Evolutionary conservation across 53 echinoderm and acorn worm genomes (phyloP), one percentile per base, ranked within the genome.

Genomic region (Luidia sarsii): DNA sequence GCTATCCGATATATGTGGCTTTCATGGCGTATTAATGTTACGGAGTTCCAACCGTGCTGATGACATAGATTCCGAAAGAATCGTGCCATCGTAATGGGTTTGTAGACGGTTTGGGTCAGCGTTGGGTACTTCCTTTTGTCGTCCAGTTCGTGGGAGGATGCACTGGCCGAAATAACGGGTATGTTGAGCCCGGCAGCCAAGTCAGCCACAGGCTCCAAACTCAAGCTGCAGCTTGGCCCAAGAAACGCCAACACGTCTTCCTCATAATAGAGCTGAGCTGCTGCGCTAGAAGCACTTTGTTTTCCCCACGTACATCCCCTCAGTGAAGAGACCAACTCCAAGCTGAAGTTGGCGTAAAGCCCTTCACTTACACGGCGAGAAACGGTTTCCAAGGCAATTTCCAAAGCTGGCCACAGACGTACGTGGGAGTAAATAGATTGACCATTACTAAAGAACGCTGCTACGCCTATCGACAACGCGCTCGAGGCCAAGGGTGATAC

Each of bases 341-440:
- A 39, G n/a, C 82, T 75, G 56, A 92, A 92, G 33, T 92, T 89
- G 37, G 49, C 27, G 48, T 92, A 92, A 3, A 71, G 25, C 31
- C 89, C 79, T 38, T 57, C 69, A 3, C 64, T 33, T 24, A 92
- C 89, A 5, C 82, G 74, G 1, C 63, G 49, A 19, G 75, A 21
- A 36, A 92, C 82, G 23, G 75, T 89, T 28, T 89, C 86, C 2
- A 61, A 35, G 9, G 92, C 92, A 36, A 92, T 86, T 7, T 92
- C 86, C 2, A 92, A 48, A 7, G 70, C 50, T 3, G 33, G 50
- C 64, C 75, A 89, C 81, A 71, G 30, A 24, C 70, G 70, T 1
- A 3, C 33, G 18, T 23, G 57, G 2, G 57, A 57, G 20, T 19
- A 21, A 51, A 51, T 14, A 51, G 21, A 51, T n/a, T n/a, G n/a